These are phyloP conservation scores for Coregonus clupeaformis DNA, from an alignment of 2,113 vertebrate genomes.

Conservation along the genomic window DNA sequence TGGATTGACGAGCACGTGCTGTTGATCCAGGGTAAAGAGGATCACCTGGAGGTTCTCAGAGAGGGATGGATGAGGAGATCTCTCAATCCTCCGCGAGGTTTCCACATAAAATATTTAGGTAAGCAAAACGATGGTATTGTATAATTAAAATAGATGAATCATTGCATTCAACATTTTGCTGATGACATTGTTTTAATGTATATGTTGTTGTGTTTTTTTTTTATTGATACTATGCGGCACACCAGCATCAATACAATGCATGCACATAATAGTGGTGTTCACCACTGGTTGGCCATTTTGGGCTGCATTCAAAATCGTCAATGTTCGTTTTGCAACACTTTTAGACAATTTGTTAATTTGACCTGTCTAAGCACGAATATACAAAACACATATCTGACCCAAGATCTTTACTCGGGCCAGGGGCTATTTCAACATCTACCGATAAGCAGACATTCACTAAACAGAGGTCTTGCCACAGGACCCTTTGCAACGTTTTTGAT, in stretches of 20 bases:
- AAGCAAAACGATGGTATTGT: slow-evolving; percentile 48
- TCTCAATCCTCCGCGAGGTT: slow-evolving; percentile 88
- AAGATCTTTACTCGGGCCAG: no score
- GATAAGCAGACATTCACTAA: not conserved
- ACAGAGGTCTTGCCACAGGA: not conserved
- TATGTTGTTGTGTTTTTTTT: not conserved
- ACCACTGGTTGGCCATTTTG: no score
- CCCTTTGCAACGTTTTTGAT: not conserved
- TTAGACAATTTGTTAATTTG: no score
- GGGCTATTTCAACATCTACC: not conserved
- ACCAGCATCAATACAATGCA: not conserved
- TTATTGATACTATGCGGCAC: not conserved
- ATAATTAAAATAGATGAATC: not conserved
- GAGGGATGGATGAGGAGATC: slow-evolving; percentile 92
- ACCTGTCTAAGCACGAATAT: no score
- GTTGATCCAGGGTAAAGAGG: slow-evolving; percentile 92
- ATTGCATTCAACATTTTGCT: not conserved
- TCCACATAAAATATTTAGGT: slow-evolving; percentile 94
- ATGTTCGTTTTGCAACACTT: no score
- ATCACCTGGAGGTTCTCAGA: slow-evolving; percentile 91
- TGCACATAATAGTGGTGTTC: no score
- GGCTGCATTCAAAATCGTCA: no score
- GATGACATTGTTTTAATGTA: not conserved
- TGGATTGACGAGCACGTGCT: slow-evolving; percentile 98
- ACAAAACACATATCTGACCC: no score